Base-by-base conservation (phyloP, 2,113 vertebrate species). In the Cyanoramphus novaezelandiae region DNA sequence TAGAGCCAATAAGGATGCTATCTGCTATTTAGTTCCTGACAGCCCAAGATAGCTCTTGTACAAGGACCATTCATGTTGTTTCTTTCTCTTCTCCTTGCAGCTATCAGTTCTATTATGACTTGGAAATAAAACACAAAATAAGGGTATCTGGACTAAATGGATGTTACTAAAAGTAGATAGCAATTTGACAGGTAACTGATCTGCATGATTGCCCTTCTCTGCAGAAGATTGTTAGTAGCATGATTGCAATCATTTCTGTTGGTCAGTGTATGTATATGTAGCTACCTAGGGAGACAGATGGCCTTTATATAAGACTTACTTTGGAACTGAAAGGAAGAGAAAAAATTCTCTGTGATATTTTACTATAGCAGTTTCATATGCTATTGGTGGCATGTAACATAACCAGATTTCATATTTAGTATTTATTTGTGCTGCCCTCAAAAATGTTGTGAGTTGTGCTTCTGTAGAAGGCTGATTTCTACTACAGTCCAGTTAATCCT, bases 211-310 rank as follows among this genome's bases (percentile, higher is more conserved):
- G 77, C 43, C 23, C 11, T 83, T 17, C 53, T 82, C 68, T 49
- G 52, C 21, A 60, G 55, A 60, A 86, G 46, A 84, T 31, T 84
- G 77, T 9, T 9, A 55, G 89, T 55, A 68, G 17, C 1, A 5
- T 71, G 89, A 91, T 91, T 93, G 77, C 76, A 93, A 43, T 95
- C 27, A 82, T 57, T 89, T 79, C 39, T 93, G 43, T 35, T 92
- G 90, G 90, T 71, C 93, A 79, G 84, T 76, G 62, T 71, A 49
- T 69, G 37, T 50, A 84, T 67, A 17, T 1, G 2, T 4, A 35
- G 46, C 55, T 88, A 46, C 65, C 65, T 71, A 25, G 27, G 28
- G 74, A 91, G 65, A 25, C 17, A 31, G 31, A 5, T 13, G 13
- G 65, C 13, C 14, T 92, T 92, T 62, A 50, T 17, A 5, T 53